Evolutionary conservation across 1,140 invertebrate species (phyloP), one percentile per base, ranked within the genome.

Genomic region (Carposina sasakii): DNA sequence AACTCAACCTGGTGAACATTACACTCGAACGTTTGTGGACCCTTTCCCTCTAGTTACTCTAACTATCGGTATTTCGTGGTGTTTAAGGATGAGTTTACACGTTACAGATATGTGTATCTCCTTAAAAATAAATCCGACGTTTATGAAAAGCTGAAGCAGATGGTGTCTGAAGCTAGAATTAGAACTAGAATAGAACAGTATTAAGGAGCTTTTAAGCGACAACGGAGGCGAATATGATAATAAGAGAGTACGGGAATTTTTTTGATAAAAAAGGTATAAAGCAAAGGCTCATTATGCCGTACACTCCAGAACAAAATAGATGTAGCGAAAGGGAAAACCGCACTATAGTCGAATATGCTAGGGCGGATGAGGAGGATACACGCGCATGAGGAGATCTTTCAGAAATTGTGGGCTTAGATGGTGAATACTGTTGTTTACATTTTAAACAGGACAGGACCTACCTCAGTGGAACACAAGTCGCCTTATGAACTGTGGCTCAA

Each of bases 141-240:
- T 1, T 3, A 44, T 10, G 12, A 8, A 0, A 44, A 36, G 3
- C 21, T 36, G 23, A 45, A 48, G 26, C 42, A 10, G 37, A 56
- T 22, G 20, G 4, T 16, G 6, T 9, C 23, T 45, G 46, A 23
- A 13, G n/a, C n/a, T n/a, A n/a, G n/a, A n/a, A n/a, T n/a, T n/a
- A n/a, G n/a, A n/a, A n/a, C n/a, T n/a, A n/a, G n/a, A n/a, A n/a
- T n/a, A n/a, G n/a, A n/a, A 36, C 17, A 31, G 19, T 1, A 24
- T 61, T 3, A 53, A 54, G 30, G 45, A 52, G 22, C 16, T 63
- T 8, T 26, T 60, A 9, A 63, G 46, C 40, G 60, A 63, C 41
- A 79, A 79, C 50, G 63, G 67, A 1, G 52, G 57, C 31, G 64
- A 76, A 42, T 72, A 74, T 45, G 65, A 67, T 33, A 69, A 75